Evolutionary conservation across 2,797 vertebrate species (phyloP).

Genomic region (Lithobates pipiens): DNA sequence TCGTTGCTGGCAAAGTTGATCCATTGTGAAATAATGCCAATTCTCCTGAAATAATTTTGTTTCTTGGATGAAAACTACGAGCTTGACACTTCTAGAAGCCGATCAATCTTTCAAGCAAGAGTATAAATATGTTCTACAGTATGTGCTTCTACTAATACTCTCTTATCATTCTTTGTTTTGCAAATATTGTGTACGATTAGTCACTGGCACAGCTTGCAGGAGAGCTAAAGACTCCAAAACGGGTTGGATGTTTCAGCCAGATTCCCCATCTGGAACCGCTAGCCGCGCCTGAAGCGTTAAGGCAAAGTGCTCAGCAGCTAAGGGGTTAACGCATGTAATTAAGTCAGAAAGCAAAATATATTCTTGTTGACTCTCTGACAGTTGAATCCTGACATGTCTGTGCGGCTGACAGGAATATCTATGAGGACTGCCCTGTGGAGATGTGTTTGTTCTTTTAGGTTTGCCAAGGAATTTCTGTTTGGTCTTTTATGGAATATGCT

Average conservation of each 20-base stretch:
- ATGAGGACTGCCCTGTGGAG: constrained; percentile 60
- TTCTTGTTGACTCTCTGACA: constrained; percentile 66
- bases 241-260: neutral
- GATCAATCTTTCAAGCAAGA: neutral
- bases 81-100: constrained; percentile 1
- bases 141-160: constrained; percentile 13
- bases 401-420: constrained; percentile 64
- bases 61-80: constrained; percentile 10
- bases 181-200: constrained; percentile 47
- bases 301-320: neutral
- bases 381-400: constrained; percentile 62
- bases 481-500: neutral
- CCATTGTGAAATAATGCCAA: neutral
- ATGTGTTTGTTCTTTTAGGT: constrained; percentile 32
- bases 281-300: neutral
- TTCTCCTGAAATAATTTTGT: constrained; percentile 2
- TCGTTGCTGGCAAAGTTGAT: neutral
- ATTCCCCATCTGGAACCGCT: neutral
- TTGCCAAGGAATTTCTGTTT: constrained; percentile 13
- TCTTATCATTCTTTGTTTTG: constrained; percentile 30
- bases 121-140: constrained; percentile 38
- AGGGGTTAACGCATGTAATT: constrained; percentile 38
- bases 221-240: neutral
- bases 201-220: constrained; percentile 7
- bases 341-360: constrained; percentile 49